These are phyloP conservation scores for Falco punctatus DNA, from an alignment of 2,113 vertebrate species.

Conservation along the genomic window DNA sequence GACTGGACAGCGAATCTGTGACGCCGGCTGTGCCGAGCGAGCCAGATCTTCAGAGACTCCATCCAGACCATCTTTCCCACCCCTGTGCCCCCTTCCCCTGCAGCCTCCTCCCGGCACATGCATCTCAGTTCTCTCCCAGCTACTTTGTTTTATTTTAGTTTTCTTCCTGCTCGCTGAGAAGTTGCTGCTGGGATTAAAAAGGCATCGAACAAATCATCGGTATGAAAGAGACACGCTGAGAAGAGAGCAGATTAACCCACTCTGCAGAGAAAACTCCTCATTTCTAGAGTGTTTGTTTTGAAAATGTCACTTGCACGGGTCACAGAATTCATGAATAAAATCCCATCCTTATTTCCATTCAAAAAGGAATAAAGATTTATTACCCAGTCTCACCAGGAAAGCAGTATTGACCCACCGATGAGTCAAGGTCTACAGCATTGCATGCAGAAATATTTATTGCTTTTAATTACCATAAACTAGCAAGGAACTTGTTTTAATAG, in stretches of 20 bases:
- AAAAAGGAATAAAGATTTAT: slow-evolving; percentile 81
- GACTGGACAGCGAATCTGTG: background rate
- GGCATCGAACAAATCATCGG: background rate
- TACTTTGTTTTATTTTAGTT: background rate
- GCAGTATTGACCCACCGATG: slow-evolving; percentile 76
- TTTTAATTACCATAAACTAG: slow-evolving; percentile 82
- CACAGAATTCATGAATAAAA: slow-evolving; percentile 77
- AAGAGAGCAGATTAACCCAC: slow-evolving; percentile 46
- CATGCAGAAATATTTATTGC: slow-evolving; percentile 76
- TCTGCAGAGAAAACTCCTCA: slow-evolving; percentile 63
- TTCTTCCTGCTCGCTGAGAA: background rate
- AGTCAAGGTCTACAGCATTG: slow-evolving; percentile 70
- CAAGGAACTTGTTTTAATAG: slow-evolving; percentile 72
- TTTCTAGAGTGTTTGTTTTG: slow-evolving; percentile 69
- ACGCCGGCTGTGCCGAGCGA: background rate
- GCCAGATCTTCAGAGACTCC: background rate
- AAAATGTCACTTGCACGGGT: slow-evolving; percentile 70
- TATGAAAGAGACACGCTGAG: slow-evolving; percentile 1
- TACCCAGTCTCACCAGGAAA: slow-evolving; percentile 69
- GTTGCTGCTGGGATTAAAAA: slow-evolving; percentile 50
- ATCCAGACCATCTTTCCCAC: background rate
- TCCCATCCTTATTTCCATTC: slow-evolving; percentile 70
- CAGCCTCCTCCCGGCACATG: background rate
- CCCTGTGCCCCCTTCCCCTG: background rate
- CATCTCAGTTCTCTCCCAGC: background rate